A percentile compares a stretch with the other conserved stretches of the same genome.
Evolutionary conservation across 2,797 vertebrate species (phyloP).

Genomic region (Enteromius thamalakanensis): DNA sequence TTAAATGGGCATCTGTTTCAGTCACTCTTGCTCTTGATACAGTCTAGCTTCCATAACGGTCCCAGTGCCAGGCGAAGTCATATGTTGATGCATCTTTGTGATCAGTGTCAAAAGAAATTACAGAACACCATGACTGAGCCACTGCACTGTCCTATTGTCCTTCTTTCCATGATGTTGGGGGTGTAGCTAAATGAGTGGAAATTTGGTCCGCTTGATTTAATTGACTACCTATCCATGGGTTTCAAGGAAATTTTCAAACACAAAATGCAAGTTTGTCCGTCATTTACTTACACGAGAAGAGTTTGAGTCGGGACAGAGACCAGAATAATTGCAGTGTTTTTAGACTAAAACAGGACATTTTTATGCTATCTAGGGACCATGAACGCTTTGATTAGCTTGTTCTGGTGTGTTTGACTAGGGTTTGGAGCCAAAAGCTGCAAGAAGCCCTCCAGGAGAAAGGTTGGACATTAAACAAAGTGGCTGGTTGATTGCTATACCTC

Average conservation of each 20-base stretch:
- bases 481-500: background rate
- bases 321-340: background rate
- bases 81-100: slow-evolving; percentile 65
- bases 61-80: slow-evolving; percentile 70
- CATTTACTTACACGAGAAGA: background rate
- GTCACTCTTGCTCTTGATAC: slow-evolving; percentile 69
- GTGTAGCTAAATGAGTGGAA: background rate
- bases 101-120: slow-evolving; percentile 16
- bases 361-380: background rate
- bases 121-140: background rate
- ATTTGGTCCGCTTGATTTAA: background rate
- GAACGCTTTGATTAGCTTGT: background rate
- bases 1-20: slow-evolving; percentile 82
- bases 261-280: background rate
- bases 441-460: background rate
- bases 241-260: background rate
- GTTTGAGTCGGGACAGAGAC: background rate
- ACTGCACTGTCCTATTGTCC: background rate
- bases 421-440: background rate
- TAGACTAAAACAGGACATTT: too few relatives aligned
- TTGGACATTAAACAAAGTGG: background rate
- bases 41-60: slow-evolving; percentile 76
- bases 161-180: background rate
- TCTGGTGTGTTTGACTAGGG: background rate
- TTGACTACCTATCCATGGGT: background rate